A percentile compares a stretch with the other conserved stretches of the same genome.
Evolutionary conservation across 2,888 invertebrate genomes (phyloP).

Genomic region (Strigamia maritima): DNA sequence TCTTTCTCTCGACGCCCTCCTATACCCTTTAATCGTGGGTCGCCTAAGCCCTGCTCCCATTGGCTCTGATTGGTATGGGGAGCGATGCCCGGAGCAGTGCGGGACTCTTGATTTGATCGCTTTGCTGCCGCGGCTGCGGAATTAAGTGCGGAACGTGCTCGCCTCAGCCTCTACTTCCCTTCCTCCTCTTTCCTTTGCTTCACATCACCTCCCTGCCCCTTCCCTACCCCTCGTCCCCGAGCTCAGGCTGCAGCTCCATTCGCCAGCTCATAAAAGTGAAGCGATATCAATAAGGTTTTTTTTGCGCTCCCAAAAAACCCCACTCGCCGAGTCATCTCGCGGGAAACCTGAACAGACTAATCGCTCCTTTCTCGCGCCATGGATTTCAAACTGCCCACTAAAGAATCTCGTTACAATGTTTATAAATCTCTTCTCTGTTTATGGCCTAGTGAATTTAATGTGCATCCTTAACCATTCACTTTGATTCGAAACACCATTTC

Average conservation of each 20-base stretch:
- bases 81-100: constrained; percentile 23
- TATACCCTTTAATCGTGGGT: constrained; percentile 19
- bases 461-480: not conserved
- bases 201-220: not conserved
- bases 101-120: constrained; percentile 19
- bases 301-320: constrained; percentile 12
- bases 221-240: constrained; percentile 1
- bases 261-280: constrained; percentile 35
- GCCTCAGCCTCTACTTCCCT: not conserved
- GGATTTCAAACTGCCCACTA: constrained; percentile 12
- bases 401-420: constrained; percentile 6
- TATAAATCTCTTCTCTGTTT: not conserved
- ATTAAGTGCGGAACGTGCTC: constrained; percentile 23
- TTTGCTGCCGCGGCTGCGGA: constrained; percentile 23
- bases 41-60: constrained; percentile 23
- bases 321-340: not conserved
- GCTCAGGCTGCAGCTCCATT: constrained; percentile 33
- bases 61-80: constrained; percentile 23
- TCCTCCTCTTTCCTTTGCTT: not conserved
- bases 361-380: constrained; percentile 16
- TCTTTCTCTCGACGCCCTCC: not conserved
- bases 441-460: constrained; percentile 9
- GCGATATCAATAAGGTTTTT: constrained; percentile 38
- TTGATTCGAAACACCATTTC: not conserved
- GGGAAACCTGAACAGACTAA: constrained; percentile 18